Evolutionary conservation across 2,797 vertebrate species (phyloP).

Genomic region (Miichthys miiuy): DNA sequence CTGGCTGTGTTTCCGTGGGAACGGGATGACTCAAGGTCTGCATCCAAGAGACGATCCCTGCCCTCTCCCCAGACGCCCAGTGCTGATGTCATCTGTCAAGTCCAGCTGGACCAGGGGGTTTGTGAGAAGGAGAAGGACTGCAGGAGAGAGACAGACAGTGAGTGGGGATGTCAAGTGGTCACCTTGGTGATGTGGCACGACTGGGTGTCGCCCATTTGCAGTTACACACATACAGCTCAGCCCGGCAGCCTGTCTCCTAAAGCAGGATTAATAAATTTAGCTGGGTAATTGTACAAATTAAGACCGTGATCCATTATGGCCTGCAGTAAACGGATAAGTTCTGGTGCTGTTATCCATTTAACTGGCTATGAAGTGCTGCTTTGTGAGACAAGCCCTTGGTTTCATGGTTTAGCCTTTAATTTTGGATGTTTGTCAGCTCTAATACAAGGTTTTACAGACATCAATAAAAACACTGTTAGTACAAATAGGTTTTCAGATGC

Average conservation of each 20-base stretch:
- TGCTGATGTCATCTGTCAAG: constrained; percentile 55
- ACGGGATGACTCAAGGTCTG: constrained; percentile 72
- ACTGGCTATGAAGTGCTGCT: background rate
- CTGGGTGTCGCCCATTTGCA: constrained; percentile 4
- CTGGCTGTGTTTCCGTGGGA: constrained; percentile 87
- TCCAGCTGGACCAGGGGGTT: constrained; percentile 40
- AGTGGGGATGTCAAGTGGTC: constrained; percentile 52
- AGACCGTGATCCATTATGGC: background rate
- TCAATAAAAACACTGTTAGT: constrained; percentile 1
- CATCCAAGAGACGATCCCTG: constrained; percentile 65
- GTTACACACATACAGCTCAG: constrained; percentile 13
- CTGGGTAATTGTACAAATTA: constrained; percentile 10
- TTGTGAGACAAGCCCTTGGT: background rate
- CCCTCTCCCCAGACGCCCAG: constrained; percentile 63
- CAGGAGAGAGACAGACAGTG: constrained; percentile 79
- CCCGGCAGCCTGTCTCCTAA: constrained; percentile 18
- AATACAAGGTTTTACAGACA: constrained; percentile 2
- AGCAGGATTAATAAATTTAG: constrained; percentile 30
- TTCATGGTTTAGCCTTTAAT: constrained; percentile 3
- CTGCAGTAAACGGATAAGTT: background rate
- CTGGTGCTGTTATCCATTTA: background rate
- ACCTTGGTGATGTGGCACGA: constrained; percentile 10
- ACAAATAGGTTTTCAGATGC: constrained; percentile 9
- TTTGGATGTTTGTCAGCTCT: background rate
- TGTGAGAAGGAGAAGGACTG: constrained; percentile 67